Percentiles rank a stretch among this genome's conserved stretches.
These are phyloP conservation scores for Megalurothrips usitatus DNA, from an alignment of 2,888 invertebrate species.

Conservation along the genomic window DNA sequence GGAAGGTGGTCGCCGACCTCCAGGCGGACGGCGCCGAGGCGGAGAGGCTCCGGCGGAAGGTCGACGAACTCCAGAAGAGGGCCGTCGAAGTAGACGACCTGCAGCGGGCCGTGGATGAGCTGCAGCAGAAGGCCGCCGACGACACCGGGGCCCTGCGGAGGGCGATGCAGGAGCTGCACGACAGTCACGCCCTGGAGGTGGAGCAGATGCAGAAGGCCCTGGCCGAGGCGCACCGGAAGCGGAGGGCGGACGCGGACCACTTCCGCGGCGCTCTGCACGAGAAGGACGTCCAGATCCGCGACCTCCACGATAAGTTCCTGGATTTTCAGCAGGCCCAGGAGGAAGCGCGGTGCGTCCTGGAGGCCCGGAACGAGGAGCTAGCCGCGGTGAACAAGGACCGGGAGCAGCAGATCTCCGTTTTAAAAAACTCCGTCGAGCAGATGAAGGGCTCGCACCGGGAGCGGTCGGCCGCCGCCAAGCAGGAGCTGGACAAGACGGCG, in stretches of 20 bases:
- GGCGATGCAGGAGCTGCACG: not conserved
- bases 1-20: not conserved
- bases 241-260: not conserved
- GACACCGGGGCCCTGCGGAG: not conserved
- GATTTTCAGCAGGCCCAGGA: not conserved
- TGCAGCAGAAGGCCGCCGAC: not conserved
- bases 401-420: not conserved
- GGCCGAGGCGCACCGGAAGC: not conserved
- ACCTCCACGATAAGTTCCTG: not conserved
- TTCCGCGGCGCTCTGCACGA: slow-evolving; percentile 7
- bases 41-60: not conserved
- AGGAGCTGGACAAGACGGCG: slow-evolving; percentile 7
- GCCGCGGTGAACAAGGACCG: not conserved
- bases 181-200: not conserved
- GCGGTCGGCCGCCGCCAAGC: not conserved
- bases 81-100: not conserved
- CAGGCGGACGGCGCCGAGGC: not conserved
- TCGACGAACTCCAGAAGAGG: not conserved
- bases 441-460: not conserved
- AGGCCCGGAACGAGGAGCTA: not conserved
- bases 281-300: slow-evolving; percentile 18
- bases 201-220: not conserved
- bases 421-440: slow-evolving; percentile 13
- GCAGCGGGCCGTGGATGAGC: not conserved
- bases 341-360: not conserved